Conservation (phyloP, 2,113 vertebrate species). For the Naja naja region DNA sequence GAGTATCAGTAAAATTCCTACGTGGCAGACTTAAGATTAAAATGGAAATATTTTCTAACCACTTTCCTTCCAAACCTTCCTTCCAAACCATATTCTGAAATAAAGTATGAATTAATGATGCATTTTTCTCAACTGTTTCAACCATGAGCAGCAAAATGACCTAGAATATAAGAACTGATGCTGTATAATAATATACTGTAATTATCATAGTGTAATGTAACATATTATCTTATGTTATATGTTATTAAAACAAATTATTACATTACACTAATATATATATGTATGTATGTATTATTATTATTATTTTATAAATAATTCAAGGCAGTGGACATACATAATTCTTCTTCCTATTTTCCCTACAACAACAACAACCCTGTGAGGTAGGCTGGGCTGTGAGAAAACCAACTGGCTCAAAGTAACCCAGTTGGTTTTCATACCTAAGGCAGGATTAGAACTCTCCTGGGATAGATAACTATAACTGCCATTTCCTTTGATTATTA, state of each 20-base stretch:
- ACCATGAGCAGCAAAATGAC: slow-evolving; percentile 51
- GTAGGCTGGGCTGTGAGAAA: background rate
- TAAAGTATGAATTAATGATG: slow-evolving; percentile 54
- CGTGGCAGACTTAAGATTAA: background rate
- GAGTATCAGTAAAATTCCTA: background rate
- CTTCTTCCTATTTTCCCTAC: background rate
- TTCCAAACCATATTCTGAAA: slow-evolving; percentile 56
- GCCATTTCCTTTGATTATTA: slow-evolving; percentile 61
- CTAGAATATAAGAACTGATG: slow-evolving; percentile 59
- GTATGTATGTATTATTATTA: too few relatives aligned
- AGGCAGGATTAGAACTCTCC: background rate
- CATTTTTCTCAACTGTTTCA: slow-evolving; percentile 60
- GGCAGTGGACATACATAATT: background rate
- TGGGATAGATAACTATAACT: slow-evolving; percentile 22
- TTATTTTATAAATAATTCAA: background rate
- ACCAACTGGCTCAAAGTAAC: background rate
- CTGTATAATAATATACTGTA: too few relatives aligned
- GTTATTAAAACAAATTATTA: background rate
- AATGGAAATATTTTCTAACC: slow-evolving; percentile 8
- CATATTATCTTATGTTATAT: too few relatives aligned
- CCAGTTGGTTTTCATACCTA: background rate
- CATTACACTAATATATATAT: too few relatives aligned
- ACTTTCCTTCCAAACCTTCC: slow-evolving; percentile 32
- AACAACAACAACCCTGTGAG: background rate
- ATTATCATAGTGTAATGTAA: too few relatives aligned